A percentile compares a stretch with the other conserved stretches of the same genome.
phyloP scores from a whole-genome alignment of 1,140 invertebrate species.

The Drosophila baimaii region DNA sequence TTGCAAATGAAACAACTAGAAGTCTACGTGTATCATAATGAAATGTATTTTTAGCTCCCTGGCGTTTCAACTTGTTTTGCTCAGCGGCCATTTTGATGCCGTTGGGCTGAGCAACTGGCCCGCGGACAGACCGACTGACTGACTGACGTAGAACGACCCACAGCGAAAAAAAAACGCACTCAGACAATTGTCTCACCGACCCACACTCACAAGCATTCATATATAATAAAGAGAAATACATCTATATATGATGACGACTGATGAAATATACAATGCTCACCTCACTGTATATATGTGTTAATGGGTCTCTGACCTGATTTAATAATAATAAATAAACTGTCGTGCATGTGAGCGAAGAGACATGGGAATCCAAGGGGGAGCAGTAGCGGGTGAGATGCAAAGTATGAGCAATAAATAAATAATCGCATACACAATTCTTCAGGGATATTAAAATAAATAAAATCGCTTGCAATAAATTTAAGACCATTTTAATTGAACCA shows the following conservation, averaged over 20 bases:
- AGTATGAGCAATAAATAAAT: slow-evolving; percentile 36
- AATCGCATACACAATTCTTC: not conserved
- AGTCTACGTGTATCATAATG: slow-evolving; percentile 37
- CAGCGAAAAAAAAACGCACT: slow-evolving; percentile 27
- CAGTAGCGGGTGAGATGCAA: not conserved
- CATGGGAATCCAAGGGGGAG: slow-evolving; percentile 2
- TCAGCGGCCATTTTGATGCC: slow-evolving; percentile 75
- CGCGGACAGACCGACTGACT: slow-evolving; percentile 23
- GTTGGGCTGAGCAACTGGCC: slow-evolving; percentile 27
- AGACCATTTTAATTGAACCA: not conserved
- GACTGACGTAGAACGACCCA: slow-evolving; percentile 24
- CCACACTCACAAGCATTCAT: not conserved
- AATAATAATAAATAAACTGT: slow-evolving; percentile 80
- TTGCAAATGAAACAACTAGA: not conserved
- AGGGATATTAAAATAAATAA: not conserved
- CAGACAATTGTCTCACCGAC: slow-evolving; percentile 25
- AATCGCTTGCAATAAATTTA: not conserved
- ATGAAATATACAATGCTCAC: slow-evolving; percentile 36
- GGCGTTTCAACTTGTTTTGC: slow-evolving; percentile 45
- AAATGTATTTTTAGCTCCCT: slow-evolving; percentile 44
- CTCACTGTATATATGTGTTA: slow-evolving; percentile 70
- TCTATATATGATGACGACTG: slow-evolving; percentile 46
- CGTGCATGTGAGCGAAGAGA: slow-evolving; percentile 36
- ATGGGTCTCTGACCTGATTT: slow-evolving; percentile 84
- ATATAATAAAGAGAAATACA: slow-evolving; percentile 11